Base-by-base conservation (phyloP, 2,113 vertebrate genomes). In the Pteronura brasiliensis region DNA sequence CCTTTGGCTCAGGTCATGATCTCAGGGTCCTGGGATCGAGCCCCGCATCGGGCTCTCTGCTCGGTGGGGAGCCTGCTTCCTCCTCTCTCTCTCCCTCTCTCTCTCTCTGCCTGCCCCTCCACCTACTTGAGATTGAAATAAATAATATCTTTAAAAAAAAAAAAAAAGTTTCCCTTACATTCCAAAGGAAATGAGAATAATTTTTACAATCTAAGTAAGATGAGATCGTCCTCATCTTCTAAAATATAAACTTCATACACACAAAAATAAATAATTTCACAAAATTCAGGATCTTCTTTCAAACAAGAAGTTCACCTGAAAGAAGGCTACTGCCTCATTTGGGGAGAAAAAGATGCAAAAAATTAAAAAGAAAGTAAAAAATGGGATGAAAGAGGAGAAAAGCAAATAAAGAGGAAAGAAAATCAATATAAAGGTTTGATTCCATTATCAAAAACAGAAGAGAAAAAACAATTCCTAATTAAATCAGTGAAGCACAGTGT, bases 171-270 rank as follows among this genome's bases (percentile, higher is more conserved):
- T 65, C 84, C 47, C 86, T 95, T 63, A 92, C 36, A 57, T 93
- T 84, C 31, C 42, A 79, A 71, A 95, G 29, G 9, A 10, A 15
- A 79, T n/a, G 42, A 42, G 63, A 95, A 63, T 85, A 85, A 74
- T 77, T 95, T 93, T 95, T 93, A 86, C 3, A 59, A 59, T 76
- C 36, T 34, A 67, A 67, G 63, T 81, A 94, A 88, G 31, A 90
- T 47, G n/a, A 87, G 36, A 61, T 82, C 52, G 88, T 21, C 18
- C 29, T 71, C 39, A 90, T 14, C 47, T 85, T 81, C 49, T 94
- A 86, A 89, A 96, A 90, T 81, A 63, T 55, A 88, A 79, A 92
- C 6, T 49, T 72, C 47, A 81, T 9, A 18, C 23, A 7, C 63
- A 87, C 25, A 42, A 52, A 77, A 82, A 74, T n/a, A 72, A 87